Base-by-base conservation (phyloP, 2,888 invertebrate species). In the Apotomis capreana region DNA sequence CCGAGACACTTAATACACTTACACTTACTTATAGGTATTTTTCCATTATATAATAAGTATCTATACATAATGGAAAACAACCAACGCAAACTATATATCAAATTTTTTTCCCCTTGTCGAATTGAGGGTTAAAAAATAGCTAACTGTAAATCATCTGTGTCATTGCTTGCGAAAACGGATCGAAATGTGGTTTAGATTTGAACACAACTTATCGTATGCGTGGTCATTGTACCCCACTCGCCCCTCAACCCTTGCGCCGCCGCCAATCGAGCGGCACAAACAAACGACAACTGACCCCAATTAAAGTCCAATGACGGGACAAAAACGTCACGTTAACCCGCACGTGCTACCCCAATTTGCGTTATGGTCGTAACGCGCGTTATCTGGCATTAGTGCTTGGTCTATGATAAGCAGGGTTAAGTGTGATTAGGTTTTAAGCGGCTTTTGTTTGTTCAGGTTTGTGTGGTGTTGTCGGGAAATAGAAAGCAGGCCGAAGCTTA, bases 241-340 rank as follows among this genome's bases (percentile, higher is more conserved):
- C 52, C 51, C 10, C 51, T 68, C n/a, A 68, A 63, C 62, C 68
- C 63, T 72, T 72, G 59, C 54, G 26, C 15, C 52, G 62, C 68
- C 9, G 12, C 57, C 72, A 72, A 72, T 72, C 44, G 68, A 49
- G 68, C 70, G 70, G 67, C 60, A 67, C 72, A 72, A 72, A 68
- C 72, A 72, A 70, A 70, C 70, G 70, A 61, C 70, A 63, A 68
- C 62, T 63, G 72, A 72, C 72, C 72, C 72, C 72, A 68, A 68
- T 72, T 72, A 72, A 72, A 72, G 62, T 68, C 72, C 68, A 72
- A 72, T 72, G 72, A 72, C 72, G 68, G 68, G 59, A 68, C 68
- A 72, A 72, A 72, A 72, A 68, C 68, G 63, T 62, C 67, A 52
- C 72, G 68, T 72, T 68, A 72, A 58, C 72, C 62, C 72, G 63